Base-by-base conservation (phyloP, 2,113 vertebrate species). In the Phylloscopus trochilus region DNA sequence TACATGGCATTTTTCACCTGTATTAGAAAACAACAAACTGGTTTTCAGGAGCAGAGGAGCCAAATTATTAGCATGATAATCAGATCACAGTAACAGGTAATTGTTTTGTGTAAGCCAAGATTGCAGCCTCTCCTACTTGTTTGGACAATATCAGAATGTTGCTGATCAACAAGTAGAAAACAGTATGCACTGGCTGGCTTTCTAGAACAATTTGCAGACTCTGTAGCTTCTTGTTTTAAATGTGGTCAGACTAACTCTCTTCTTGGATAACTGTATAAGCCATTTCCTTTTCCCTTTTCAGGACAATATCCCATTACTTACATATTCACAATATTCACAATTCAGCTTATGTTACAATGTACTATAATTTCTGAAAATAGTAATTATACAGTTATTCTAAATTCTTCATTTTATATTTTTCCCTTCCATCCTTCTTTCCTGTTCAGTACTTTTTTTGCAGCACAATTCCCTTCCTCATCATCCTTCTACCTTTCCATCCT, bases 111-210 rank as follows among this genome's bases (percentile, higher is more conserved):
- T 59, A 84, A 95, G 73, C 78, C 92, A 82, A 89, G 89, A 83
- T 39, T 82, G 72, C 93, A 94, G 92, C 95, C 90, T 96, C 95
- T 93, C 90, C 83, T 91, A 74, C 95, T 91, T 96, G 91, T 93
- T 96, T 93, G 84, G 87, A 97, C 88, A 96, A 59, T 92, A 96
- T 86, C 77, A 97, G 88, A 97, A 96, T 85, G 87, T 28, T 96
- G 96, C 73, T 95, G 81, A 95, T 94, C 96, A 94, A 96, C 95
- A 96, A 88, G 89, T 2, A 72, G 44, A 88, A 93, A 46, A 39
- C 66, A 86, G 47, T 19, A 53, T 52, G 60, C 47, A 58, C 19
- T 41, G 62, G 56, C 49, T 69, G 74, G 52, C 89, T 90, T 84
- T 96, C 92, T 89, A 92, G 58, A 88, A 82, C 81, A 33, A 49